phyloP scores from a whole-genome alignment of 2,113 vertebrate genomes.

The Misgurnus anguillicaudatus region DNA sequence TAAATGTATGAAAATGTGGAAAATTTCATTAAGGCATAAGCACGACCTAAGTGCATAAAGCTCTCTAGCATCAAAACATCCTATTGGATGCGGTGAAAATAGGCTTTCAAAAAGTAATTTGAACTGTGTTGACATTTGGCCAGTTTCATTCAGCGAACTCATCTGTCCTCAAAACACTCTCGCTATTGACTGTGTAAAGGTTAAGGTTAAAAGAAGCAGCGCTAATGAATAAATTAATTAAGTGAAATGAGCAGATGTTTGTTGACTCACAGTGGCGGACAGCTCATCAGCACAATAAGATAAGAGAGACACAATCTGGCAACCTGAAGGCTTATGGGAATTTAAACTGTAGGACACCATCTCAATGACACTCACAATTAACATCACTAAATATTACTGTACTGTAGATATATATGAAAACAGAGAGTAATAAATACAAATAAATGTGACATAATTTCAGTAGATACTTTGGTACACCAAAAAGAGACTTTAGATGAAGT shows the following conservation, averaged over 20 bases:
- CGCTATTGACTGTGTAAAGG: slow-evolving; percentile 16
- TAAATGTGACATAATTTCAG: no score
- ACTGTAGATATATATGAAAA: no score
- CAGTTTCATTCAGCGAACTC: slow-evolving; percentile 22
- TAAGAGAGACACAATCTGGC: slow-evolving; percentile 11
- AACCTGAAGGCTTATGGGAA: slow-evolving; percentile 3
- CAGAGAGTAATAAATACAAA: no score
- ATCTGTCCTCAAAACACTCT: not conserved
- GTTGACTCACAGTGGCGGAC: not conserved
- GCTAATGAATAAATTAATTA: slow-evolving; percentile 32
- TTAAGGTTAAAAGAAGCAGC: slow-evolving; percentile 29
- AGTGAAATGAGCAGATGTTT: slow-evolving; percentile 16
- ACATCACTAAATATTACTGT: no score
- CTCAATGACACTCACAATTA: no score
- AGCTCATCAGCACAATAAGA: slow-evolving; percentile 23
- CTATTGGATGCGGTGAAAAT: not conserved
- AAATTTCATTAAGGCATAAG: no score
- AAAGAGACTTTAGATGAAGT: no score
- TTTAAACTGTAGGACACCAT: no score
- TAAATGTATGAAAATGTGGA: no score
- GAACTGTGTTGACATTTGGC: not conserved
- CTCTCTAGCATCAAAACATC: no score
- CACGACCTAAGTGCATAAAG: no score
- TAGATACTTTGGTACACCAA: no score
- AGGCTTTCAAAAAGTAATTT: not conserved